Evolutionary conservation across 2,797 vertebrate genomes (phyloP).

Genomic region (Aplochiton taeniatus): DNA sequence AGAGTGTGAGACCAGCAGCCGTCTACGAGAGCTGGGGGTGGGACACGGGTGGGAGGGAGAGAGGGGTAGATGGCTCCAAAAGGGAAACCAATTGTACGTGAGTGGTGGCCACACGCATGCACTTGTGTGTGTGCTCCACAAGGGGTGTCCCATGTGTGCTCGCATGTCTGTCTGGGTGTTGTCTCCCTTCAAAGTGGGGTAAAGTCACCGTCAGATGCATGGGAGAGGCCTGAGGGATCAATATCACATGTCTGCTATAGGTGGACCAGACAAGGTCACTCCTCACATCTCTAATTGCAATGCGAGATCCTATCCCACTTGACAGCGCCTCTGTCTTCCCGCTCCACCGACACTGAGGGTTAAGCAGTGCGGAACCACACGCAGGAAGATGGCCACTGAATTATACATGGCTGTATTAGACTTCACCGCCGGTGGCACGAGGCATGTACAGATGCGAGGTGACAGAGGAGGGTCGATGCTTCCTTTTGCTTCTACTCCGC

Average conservation of each 20-base stretch:
- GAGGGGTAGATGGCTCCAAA: constrained; percentile 18
- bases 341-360: constrained; percentile 43
- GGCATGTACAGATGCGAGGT: constrained; percentile 45
- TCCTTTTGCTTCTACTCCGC: not conserved
- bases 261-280: constrained; percentile 54
- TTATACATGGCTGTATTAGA: constrained; percentile 62
- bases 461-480: constrained; percentile 36
- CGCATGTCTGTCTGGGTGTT: constrained; percentile 19
- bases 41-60: constrained; percentile 9
- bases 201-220: constrained; percentile 41
- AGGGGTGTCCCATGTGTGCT: not conserved
- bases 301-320: constrained; percentile 56
- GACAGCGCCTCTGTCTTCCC: constrained; percentile 58
- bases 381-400: constrained; percentile 58
- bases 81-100: constrained; percentile 10
- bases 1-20: constrained; percentile 35
- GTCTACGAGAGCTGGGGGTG: constrained; percentile 1
- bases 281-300: constrained; percentile 61
- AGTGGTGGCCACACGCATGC: constrained; percentile 24
- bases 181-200: constrained; percentile 37
- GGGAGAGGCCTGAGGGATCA: constrained; percentile 23
- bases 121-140: constrained; percentile 10
- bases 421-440: constrained; percentile 39
- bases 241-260: constrained; percentile 35
- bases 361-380: constrained; percentile 42